Percentiles rank a stretch among this genome's conserved stretches.
Conservation (phyloP, 2,888 invertebrate species). For the Morpho deidamia region DNA sequence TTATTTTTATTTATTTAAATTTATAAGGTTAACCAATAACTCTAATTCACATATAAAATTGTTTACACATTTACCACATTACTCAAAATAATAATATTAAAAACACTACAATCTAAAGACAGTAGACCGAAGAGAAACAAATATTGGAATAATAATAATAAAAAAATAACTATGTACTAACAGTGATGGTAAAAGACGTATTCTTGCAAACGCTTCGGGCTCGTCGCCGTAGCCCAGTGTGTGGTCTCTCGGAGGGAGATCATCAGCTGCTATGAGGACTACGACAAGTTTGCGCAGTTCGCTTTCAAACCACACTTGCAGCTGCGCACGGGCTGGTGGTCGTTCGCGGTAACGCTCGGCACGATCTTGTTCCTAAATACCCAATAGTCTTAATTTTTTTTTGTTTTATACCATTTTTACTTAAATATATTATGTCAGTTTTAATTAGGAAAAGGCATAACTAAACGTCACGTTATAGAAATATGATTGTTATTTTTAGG, state of each 20-base stretch:
- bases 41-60: too few relatives aligned
- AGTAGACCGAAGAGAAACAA: too few relatives aligned
- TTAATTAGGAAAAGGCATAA: not conserved
- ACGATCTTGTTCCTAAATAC: conserved; percentile 66
- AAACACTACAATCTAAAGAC: too few relatives aligned
- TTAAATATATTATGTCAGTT: not conserved
- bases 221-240: conserved; percentile 85
- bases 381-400: not conserved
- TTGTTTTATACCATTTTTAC: not conserved
- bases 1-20: too few relatives aligned
- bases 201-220: conserved; percentile 91
- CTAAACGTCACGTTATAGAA: not conserved
- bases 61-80: too few relatives aligned
- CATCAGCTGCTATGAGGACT: conserved; percentile 91
- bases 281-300: conserved; percentile 90
- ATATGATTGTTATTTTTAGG: not conserved
- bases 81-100: too few relatives aligned
- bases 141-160: too few relatives aligned
- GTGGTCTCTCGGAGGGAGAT: conserved; percentile 88
- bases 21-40: too few relatives aligned
- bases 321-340: conserved; percentile 88
- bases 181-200: conserved; percentile 88
- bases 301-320: conserved; percentile 93
- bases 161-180: too few relatives aligned
- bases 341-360: conserved; percentile 80